Conservation (phyloP, 2,888 invertebrate species). For the Drosophila pseudotakahashii region DNA sequence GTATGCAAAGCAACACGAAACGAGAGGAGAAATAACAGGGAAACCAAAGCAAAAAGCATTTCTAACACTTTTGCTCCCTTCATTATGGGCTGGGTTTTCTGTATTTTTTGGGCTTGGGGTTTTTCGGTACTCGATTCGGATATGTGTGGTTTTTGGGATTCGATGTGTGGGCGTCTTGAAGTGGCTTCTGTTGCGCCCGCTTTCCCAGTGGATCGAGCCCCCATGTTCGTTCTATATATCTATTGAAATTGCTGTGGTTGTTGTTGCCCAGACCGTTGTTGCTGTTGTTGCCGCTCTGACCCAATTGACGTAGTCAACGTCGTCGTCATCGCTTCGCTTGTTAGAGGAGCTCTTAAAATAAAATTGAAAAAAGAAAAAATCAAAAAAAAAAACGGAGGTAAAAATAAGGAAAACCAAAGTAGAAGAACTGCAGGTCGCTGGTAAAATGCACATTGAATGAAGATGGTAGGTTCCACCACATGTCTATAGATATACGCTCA, state of each 20-base stretch:
- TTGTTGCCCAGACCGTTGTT: constrained; percentile 27
- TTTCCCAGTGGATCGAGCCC: constrained; percentile 30
- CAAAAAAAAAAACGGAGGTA: constrained; percentile 21
- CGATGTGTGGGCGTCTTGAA: constrained; percentile 59
- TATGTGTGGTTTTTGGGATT: constrained; percentile 49
- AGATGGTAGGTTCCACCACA: constrained; percentile 58
- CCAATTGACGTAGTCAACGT: constrained; percentile 70
- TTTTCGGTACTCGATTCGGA: background rate
- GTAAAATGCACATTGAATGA: constrained; percentile 48
- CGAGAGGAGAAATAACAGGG: constrained; percentile 20
- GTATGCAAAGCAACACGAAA: constrained; percentile 45
- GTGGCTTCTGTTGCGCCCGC: constrained; percentile 71
- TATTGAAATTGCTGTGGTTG: constrained; percentile 68
- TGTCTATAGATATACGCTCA: constrained; percentile 20
- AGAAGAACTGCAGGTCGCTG: constrained; percentile 43
- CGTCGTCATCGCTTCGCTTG: constrained; percentile 55
- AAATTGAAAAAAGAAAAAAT: constrained; percentile 32
- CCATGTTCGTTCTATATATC: constrained; percentile 45
- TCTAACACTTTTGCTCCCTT: constrained; percentile 47
- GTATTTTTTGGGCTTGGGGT: constrained; percentile 5
- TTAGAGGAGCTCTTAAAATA: constrained; percentile 43
- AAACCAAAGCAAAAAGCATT: constrained; percentile 17
- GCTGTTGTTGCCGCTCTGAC: constrained; percentile 58
- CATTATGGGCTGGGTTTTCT: constrained; percentile 25
- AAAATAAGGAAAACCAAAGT: constrained; percentile 28